Base-by-base conservation (phyloP, 1,140 invertebrate genomes). In the Planococcus citri region DNA sequence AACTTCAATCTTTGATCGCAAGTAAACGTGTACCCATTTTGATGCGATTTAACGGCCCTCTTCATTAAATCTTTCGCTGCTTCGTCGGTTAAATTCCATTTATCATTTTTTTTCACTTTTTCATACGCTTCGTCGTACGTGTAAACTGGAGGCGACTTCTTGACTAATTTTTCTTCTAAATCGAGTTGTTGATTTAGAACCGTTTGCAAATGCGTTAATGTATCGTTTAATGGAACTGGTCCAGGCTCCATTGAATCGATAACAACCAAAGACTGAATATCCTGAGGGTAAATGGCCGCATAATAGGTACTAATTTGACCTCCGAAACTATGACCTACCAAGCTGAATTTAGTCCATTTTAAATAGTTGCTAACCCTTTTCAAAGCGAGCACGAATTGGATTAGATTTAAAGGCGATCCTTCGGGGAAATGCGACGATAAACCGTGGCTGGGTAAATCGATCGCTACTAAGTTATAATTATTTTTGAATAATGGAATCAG, bases 371-470 rank as follows among this genome's bases (percentile, higher is more conserved):
- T 81, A 68, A 93, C 87, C 73, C 87, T 81, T 74, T 88, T 82
- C 9, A 94, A 80, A 0, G 90, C 76, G 21, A 80, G 82, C 10
- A 74, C 25, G 51, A 84, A 88, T 75, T 91, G 88, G 1, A 89
- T 80, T 76, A 87, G 90, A 78, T 93, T 91, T 24, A 84, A 82
- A 76, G 87, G 84, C 38, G 79, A 68, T 20, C 90, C 88, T 68
- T 79, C 77, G 9, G 89, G 87, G 73, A 86, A 85, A 75, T 88
- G 89, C 0, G 89, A 87, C 0, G 91, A 94, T 4, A 84, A 79
- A 0, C 92, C 93, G 78, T 94, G 91, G 0, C 89, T 89, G 0
- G 89, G 89, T 68, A 92, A 77, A 77, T 92, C 90, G 73, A 92
- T 83, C 72, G 86, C 86, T 24, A 91, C 80, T 57, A 89, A 76